Evolutionary conservation across 1,140 invertebrate species (phyloP), one percentile per base, ranked within the genome.

Genomic region (Globodera rostochiensis): DNA sequence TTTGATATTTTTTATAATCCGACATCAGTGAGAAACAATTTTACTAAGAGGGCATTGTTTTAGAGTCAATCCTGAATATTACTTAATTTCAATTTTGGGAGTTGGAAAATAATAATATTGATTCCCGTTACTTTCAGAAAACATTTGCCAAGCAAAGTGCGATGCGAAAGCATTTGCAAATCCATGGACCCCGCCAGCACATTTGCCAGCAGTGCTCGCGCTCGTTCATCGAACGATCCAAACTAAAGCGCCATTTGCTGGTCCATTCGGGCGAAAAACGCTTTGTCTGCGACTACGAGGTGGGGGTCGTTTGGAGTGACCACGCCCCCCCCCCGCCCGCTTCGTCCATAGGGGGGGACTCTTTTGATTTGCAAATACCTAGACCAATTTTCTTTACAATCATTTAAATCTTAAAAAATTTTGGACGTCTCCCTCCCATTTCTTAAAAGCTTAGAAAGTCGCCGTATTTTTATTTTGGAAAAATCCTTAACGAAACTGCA

Each of bases 181-280:
- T 84, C 47, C 82, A 83, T 71, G 80, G 81, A 19, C 82, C 82
- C 36, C 47, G 82, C 57, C 83, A 83, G 69, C 82, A 83, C 60
- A 80, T 83, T n/a, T 83, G 82, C 36, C 46, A 50, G n/a, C 45
- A 80, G 64, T 83, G 82, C 15, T 50, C 60, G 46, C 69, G 82
- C 8, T 83, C 82, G 11, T 83, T 83, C 77, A 84, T 83, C 46
- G 82, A 83, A 19, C 83, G 82, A n/a, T 84, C 82, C 25, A 83
- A 83, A 77, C 74, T 83, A 9, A 83, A 83, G 60, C 67, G 82
- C 53, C 82, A 83, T 57, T 71, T 77, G 66, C 53, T 83, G 19
- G 82, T 83, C 11, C 82, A 83, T 77, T 83, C 82, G 2, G 82
- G 82, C 1, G 82, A 83, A 45, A 83, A 84, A 25, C 80, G 70